Evolutionary conservation across 2,797 vertebrate genomes (phyloP).

Genomic region (Holocentrus rufus): DNA sequence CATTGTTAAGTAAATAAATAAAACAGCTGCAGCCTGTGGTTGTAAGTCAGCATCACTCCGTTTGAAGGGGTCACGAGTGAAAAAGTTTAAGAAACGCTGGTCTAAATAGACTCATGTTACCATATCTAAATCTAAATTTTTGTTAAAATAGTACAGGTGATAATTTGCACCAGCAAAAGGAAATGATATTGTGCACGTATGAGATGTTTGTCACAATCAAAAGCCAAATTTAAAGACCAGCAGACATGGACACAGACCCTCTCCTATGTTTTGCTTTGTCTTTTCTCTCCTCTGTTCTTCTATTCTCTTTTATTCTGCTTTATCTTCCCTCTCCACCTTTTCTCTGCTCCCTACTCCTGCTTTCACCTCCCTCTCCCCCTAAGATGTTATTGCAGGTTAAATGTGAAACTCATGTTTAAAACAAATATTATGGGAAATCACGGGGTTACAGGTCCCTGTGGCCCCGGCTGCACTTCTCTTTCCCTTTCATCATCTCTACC

Average conservation of each 20-base stretch:
- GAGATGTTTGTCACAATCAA: background rate
- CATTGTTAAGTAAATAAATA: no score
- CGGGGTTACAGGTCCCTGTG: background rate
- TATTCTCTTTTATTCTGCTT: background rate
- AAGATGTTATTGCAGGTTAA: background rate
- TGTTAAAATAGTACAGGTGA: slow-evolving; percentile 1
- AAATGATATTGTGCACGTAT: background rate
- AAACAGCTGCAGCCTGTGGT: no score
- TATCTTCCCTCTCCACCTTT: background rate
- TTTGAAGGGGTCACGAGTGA: no score
- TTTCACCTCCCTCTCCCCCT: background rate
- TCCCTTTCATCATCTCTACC: background rate
- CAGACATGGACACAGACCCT: no score
- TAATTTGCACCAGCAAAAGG: background rate
- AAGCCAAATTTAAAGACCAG: no score
- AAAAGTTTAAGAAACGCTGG: no score
- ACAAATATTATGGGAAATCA: background rate
- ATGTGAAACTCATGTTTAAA: background rate
- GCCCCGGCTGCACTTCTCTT: background rate
- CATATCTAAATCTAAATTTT: background rate
- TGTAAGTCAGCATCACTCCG: no score
- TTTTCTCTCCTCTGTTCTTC: background rate
- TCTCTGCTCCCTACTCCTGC: background rate
- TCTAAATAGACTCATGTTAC: background rate
- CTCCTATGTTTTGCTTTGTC: background rate